These are phyloP conservation scores for Hemibates koningsi DNA, from an alignment of 2,113 vertebrate species.

Conservation along the genomic window DNA sequence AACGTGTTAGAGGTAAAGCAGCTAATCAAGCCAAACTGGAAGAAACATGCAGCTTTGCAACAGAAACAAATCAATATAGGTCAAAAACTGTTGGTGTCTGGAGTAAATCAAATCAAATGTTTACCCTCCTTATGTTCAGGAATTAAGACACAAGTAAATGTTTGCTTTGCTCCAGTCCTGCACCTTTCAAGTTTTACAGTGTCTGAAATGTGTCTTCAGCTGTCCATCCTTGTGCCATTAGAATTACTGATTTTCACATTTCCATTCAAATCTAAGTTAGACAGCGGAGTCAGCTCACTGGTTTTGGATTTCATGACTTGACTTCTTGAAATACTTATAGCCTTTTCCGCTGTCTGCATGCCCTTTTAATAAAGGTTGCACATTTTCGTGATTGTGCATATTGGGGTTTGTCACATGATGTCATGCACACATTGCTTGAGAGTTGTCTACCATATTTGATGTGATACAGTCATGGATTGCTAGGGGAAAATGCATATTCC, in stretches of 20 bases:
- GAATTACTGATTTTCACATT: not conserved
- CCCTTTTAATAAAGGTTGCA: not conserved
- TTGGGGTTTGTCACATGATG: not conserved
- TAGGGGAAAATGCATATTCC: not conserved
- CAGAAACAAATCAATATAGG: conserved; percentile 60
- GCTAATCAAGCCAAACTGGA: not conserved
- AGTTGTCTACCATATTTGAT: not conserved
- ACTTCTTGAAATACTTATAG: not conserved
- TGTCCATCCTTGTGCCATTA: conserved; percentile 21
- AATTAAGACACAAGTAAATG: conserved; percentile 5
- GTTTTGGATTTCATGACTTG: not conserved
- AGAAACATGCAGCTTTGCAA: conserved; percentile 70
- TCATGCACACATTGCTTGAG: not conserved
- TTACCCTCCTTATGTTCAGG: not conserved
- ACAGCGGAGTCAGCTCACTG: not conserved
- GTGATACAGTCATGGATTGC: not conserved
- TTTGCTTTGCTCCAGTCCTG: conserved; percentile 58
- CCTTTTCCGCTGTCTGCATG: conserved; percentile 26
- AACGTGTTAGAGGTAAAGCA: not conserved
- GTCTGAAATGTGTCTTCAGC: conserved; percentile 75
- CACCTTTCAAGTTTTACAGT: conserved; percentile 13
- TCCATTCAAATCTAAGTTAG: not conserved
- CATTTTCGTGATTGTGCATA: not conserved
- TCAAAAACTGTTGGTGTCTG: conserved; percentile 1
- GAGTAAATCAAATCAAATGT: conserved; percentile 57